Base-by-base conservation (phyloP, 2,888 invertebrate genomes). In the Gortyna flavago region DNA sequence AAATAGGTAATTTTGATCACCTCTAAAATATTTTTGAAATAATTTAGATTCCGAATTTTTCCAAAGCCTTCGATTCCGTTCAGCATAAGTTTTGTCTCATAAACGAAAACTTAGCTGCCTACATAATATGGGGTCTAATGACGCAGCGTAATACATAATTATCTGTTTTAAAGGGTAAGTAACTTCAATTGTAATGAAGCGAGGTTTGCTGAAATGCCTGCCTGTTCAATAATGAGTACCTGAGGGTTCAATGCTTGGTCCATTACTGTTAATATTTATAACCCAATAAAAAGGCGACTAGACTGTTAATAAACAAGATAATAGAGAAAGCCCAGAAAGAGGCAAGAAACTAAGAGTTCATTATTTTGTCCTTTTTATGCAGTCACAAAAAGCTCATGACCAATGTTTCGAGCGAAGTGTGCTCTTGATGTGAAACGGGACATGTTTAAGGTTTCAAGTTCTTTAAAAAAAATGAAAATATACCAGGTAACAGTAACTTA, bases 401-500 rank as follows among this genome's bases (percentile, higher is more conserved):
- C 16, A 25, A 76, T 74, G 41, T 21, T 32, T 38, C 1, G 32
- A 51, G 21, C 38, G 18, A 54, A 54, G 41, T 68, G 29, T 41
- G 1, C 44, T 48, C 29, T 64, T 32, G 38, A 54, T 21, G 18
- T 41, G 21, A 32, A 21, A 59, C 13, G 9, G 18, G 25, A 74
- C 75, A 29, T 25, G 11, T 51, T 64, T 29, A 8, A 44, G 11
- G 35, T 13, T 44, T 38, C 13, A 25, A 35, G 61, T 62, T 69
- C 1, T 66, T 66, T 66, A 54, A 41, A 77, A 59, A 41, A 54
- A 59, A 48, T 18, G 32, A 8, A 57, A 71, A 77, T 29, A 72
- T 25, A 72, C 57, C 72, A 84, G 18, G 16, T 64, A 85, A 85
- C 62, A 72, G 64, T 61, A 75, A 44, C 65, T 70, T 71, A 81